These are phyloP conservation scores for Prosopocoilus inquinatus DNA, from an alignment of 2,888 invertebrate genomes.

Conservation along the genomic window DNA sequence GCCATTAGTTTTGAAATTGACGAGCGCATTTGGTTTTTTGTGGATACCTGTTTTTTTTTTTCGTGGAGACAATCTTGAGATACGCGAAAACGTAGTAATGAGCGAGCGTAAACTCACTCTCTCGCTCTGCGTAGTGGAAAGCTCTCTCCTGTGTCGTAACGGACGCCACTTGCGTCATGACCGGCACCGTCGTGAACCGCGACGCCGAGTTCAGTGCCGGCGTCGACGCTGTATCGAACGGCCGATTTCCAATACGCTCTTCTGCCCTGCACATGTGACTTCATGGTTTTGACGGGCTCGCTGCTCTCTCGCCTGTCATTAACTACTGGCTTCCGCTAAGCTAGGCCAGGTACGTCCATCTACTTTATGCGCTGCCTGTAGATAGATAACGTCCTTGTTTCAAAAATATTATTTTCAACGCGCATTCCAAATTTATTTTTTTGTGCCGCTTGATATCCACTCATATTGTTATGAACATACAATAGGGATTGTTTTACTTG, in stretches of 20 bases:
- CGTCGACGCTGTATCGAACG: slow-evolving; percentile 18
- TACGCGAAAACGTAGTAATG: slow-evolving; percentile 6
- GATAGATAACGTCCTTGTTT: too few species aligned
- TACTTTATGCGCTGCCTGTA: too few species aligned
- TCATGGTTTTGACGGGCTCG: neutral
- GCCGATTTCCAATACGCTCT: neutral
- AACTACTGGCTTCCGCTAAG: neutral
- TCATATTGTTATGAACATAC: too few species aligned
- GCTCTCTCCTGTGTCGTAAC: slow-evolving; percentile 24
- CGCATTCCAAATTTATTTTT: too few species aligned
- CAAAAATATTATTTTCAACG: too few species aligned
- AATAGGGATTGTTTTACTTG: too few species aligned
- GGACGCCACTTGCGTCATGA: slow-evolving; percentile 15
- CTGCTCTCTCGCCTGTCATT: neutral
- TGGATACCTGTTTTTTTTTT: too few species aligned
- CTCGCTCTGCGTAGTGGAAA: slow-evolving; percentile 20
- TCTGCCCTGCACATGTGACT: slow-evolving; percentile 2
- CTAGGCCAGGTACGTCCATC: slow-evolving; percentile 5
- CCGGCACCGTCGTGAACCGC: slow-evolving; percentile 17
- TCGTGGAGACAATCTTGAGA: too few species aligned
- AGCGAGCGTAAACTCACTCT: neutral
- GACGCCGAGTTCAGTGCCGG: slow-evolving; percentile 24
- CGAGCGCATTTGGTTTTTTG: too few species aligned
- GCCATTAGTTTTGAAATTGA: too few species aligned
- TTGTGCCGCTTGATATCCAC: too few species aligned